These are phyloP conservation scores for Cinclus mexicanus DNA, from an alignment of 2,113 vertebrate genomes.

Conservation along the genomic window DNA sequence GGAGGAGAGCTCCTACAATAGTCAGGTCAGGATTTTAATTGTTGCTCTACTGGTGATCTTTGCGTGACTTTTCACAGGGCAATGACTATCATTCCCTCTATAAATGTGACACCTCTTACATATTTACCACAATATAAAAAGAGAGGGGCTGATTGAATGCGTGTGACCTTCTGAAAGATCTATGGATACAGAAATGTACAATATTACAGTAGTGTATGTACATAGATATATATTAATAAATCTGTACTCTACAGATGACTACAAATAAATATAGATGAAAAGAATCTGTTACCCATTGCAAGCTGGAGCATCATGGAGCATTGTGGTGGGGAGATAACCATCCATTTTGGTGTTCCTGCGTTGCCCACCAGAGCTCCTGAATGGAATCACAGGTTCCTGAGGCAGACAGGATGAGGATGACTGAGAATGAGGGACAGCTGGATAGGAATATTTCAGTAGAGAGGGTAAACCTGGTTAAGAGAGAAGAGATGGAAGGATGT, in stretches of 20 bases:
- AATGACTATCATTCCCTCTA: background rate
- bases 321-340: background rate
- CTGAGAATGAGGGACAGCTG: background rate
- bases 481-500: background rate
- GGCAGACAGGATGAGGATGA: background rate
- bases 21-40: background rate
- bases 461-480: background rate
- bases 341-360: fast-evolving
- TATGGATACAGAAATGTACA: background rate
- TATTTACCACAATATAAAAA: background rate
- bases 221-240: background rate
- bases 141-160: background rate
- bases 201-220: background rate
- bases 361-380: background rate
- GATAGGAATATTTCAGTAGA: background rate
- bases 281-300: background rate
- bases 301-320: background rate
- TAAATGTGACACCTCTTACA: background rate
- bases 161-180: background rate
- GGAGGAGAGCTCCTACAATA: background rate
- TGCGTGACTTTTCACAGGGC: background rate
- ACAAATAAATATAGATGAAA: background rate
- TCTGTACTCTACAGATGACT: background rate
- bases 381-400: background rate
- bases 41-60: background rate